Evolutionary conservation across 1,140 invertebrate species (phyloP), one percentile per base, ranked within the genome.

Genomic region (Olivierus martensii): DNA sequence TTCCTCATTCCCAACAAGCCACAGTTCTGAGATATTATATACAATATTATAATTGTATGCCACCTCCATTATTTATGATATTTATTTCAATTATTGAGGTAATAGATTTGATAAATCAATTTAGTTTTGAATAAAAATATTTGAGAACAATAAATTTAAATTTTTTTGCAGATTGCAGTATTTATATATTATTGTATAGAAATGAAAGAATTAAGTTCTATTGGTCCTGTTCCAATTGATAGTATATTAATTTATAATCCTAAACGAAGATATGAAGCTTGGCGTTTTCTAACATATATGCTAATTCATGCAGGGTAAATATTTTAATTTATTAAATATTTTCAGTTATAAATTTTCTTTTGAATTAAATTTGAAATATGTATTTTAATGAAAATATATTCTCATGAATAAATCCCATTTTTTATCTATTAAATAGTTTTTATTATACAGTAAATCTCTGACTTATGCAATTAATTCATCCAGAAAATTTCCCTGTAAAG

Each of bases 251-350:
- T 97, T 57, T 98, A 94, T 69, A 83, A 90, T 73, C 93, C 93
- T 0, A 75, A 80, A 57, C 79, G 82, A 61, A 77, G 93, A 56
- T 79, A 82, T 49, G 81, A 99, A 72, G 81, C 80, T 0, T 98
- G 90, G 90, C 76, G 94, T 61, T 98, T 83, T 67, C 46, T 96
- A 9, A 86, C 87, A 2, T 98, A 98, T 66, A 95, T 96, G 87
- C 83, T 97, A 66, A 91, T 98, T 36, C 93, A 97, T 70, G 82
- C 91, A 53, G 90, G 90, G 83, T 77, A 66, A 51, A 64, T 37
- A 17, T 39, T 39, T 17, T 39, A 12, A 12, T 17, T 39, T 12
- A 39, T 39, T 17, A 12, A 39, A 39, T 39, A 12, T 39, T 12
- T 39, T 17, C 38, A 12, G 38, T 39, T 39, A 17, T 39, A 12